Evolutionary conservation across 2,888 invertebrate genomes (phyloP), one percentile per base, ranked within the genome.

Genomic region (Cheilosia grossa): DNA sequence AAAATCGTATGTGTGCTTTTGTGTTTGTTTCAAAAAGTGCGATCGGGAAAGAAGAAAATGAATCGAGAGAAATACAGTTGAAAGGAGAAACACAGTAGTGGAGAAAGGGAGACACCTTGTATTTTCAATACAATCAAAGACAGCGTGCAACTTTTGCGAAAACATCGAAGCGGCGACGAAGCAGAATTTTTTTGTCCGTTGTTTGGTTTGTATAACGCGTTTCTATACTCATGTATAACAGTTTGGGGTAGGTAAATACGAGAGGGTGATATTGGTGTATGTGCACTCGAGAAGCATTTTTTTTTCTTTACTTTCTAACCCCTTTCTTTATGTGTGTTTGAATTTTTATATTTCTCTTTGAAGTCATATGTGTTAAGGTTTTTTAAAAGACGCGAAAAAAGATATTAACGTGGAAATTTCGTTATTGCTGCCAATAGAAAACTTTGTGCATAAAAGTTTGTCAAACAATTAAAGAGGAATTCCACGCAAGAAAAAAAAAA

Each of bases 141-240:
- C 74, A 70, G 64, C 83, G 64, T 83, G 81, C 81, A 85, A 75
- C 75, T 72, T 75, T 83, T 67, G 81, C 53, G 75, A 80, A 44
- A 85, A 56, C 30, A 24, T 10, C 33, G 37, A 47, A 21, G 49
- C 78, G 44, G 63, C 75, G 80, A 81, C 75, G 72, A 72, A 77
- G 63, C 81, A 81, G 56, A 66, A 54, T 79, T 83, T 80, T 49
- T 75, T 69, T 54, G 3, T 72, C 63, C 56, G 75, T 58, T 70
- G 79, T 67, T 81, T 77, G 81, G 81, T 77, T 85, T 75, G 81
- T 85, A 85, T 81, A 63, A 81, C 81, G 64, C 37, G 54, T 61
- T 19, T 72, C 42, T 58, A 10, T 73, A 19, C 40, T 27, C 27
- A 17, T 47, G 72, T 83, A 83, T 79, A 79, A 83, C 83, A 83